Base-by-base conservation (phyloP, 2,113 vertebrate species). In the Hemibagrus wyckioides region DNA sequence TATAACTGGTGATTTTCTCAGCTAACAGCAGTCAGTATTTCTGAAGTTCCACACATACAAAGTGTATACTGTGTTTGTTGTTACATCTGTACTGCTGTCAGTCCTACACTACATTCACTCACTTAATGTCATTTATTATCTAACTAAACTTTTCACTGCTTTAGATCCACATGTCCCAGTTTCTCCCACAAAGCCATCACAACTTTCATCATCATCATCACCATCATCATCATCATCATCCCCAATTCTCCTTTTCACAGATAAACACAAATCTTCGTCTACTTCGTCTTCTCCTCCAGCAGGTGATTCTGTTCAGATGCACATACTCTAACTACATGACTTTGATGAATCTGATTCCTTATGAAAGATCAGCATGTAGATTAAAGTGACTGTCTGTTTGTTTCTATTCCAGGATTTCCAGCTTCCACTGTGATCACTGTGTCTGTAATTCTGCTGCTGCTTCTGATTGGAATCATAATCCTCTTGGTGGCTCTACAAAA, bases 391-490 rank as follows among this genome's bases (percentile, higher is more conserved):
- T 25, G 39, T 75, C 23, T 75, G 71, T 75, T 28, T 75, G 9
- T 23, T 10, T 73, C 19, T 73, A 8, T 73, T 73, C 10, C 69
- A 41, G 36, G 69, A 41, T 73, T 73, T 73, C 67, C 67, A 36
- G 13, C 0, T 69, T 69, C 33, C 15, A 39, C 15, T 69, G 67
- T 69, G 33, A 69, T 44, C 69, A 10, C 69, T 13, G 23, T 73
- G 39, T 23, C 39, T 25, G 23, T 73, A 73, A 73, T 73, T 44
- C 4, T 73, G 36, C 82, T 95, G 54, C 92, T 94, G n/a, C 79
- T 95, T 57, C 93, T 94, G 33, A 93, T 89, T 85, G 91, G 39
- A 57, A 10, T 57, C 30, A 0, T 2, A 80, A 23, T 25, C 52
- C 21, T 80, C 2, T 36, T 2, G 11, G 9, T 80, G 4, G 36